Base-by-base conservation (phyloP, 2,888 invertebrate species). In the Encarsia formosa region DNA sequence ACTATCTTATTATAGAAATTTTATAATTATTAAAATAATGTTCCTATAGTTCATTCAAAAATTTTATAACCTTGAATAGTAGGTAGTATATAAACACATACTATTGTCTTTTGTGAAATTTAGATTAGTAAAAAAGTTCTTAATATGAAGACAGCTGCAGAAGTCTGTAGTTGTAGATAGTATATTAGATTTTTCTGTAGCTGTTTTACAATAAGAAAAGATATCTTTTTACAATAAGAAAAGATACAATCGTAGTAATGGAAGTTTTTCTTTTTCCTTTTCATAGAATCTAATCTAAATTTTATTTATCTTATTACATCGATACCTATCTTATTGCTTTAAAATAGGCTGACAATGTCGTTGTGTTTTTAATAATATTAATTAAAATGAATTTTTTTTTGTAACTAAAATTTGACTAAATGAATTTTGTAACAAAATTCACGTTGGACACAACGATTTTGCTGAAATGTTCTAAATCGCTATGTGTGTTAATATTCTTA, bases 401-500 rank as follows among this genome's bases (percentile, higher is more conserved):
- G 32, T n/a, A n/a, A n/a, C n/a, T n/a, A n/a, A n/a, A n/a, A n/a
- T n/a, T n/a, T n/a, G n/a, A n/a, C n/a, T n/a, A n/a, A n/a, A n/a
- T n/a, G n/a, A n/a, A n/a, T n/a, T n/a, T n/a, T n/a, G n/a, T n/a
- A n/a, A n/a, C n/a, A n/a, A n/a, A n/a, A n/a, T n/a, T n/a, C n/a
- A n/a, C n/a, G n/a, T n/a, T n/a, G n/a, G n/a, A n/a, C n/a, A n/a
- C n/a, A n/a, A n/a, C n/a, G n/a, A n/a, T n/a, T n/a, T n/a, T n/a
- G n/a, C n/a, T n/a, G n/a, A n/a, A n/a, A n/a, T n/a, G n/a, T 49
- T 24, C 42, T 52, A 6, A 53, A 16, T 39, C 42, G 52, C 55
- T 56, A 49, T 52, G 11, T 52, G 43, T 56, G 26, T 11, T 45
- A 52, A 49, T 24, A 43, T 52, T 46, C 18, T 32, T 52, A 32